phyloP scores from a whole-genome alignment of 2,797 vertebrate genomes.

The Leontopithecus rosalia region DNA sequence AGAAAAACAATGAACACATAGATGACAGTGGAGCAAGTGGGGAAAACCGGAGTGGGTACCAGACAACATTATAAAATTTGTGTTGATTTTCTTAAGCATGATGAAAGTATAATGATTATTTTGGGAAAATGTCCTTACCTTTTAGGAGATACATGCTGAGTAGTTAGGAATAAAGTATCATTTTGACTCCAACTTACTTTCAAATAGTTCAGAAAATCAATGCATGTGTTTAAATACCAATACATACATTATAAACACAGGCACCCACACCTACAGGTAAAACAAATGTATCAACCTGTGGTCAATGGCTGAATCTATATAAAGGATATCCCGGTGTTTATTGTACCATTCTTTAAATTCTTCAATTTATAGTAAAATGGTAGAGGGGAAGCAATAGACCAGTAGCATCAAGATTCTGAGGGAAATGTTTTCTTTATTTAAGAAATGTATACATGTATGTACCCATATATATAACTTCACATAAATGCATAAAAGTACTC shows the following conservation, averaged over 20 bases:
- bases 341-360: not conserved
- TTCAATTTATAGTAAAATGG: not conserved
- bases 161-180: not conserved
- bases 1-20: not conserved
- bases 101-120: not conserved
- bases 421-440: not conserved
- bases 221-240: not conserved
- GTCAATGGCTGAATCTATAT: not conserved
- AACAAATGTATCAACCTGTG: not conserved
- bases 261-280: not conserved
- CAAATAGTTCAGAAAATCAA: not conserved
- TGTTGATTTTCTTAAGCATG: not conserved
- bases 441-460: not conserved
- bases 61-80: not conserved
- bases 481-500: not conserved
- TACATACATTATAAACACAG: not conserved
- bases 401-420: not conserved
- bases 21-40: fast-evolving
- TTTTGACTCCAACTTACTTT: not conserved
- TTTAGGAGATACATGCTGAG: not conserved
- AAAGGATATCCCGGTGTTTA: not conserved
- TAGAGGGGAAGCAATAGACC: too few relatives aligned
- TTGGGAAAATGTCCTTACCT: not conserved
- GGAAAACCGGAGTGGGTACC: too few relatives aligned
- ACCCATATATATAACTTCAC: not conserved